Evolutionary conservation across 2,888 invertebrate genomes (phyloP), one percentile per base, ranked within the genome.

Genomic region (Tetranychus truncatus): DNA sequence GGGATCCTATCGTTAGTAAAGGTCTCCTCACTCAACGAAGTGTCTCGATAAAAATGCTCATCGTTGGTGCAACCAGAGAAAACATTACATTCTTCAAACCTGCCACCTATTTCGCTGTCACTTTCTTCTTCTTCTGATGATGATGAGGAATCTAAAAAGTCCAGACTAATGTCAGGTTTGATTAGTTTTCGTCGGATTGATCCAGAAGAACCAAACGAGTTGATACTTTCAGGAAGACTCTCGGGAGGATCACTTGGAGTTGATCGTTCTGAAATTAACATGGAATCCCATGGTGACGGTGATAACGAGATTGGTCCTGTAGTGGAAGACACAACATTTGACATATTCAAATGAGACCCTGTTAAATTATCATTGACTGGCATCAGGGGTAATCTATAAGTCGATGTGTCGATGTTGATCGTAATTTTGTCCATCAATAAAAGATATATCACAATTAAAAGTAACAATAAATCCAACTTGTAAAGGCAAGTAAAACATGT

Each of bases 111-210:
- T 15, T 55, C 69, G 20, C 9, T 21, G 11, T 69, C 69, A 20
- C 34, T 21, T 20, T 69, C 69, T 11, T 20, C 21, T 24, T 11
- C 11, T n/a, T 69, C 34, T 6, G 20, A 20, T 20, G 21, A 24
- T 69, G 20, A 20, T 24, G 69, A 24, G 5, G 69, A 69, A 69
- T 69, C 69, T 11, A 69, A 21, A 55, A 55, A 55, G 7, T 69
- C 34, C 11, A 69, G 69, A 21, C 34, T 24, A 69, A 69, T 69
- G 8, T 69, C 34, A 24, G 69, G 69, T 24, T 69, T 69, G 69
- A 69, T 69, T 69, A 69, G 21, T 24, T 69, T 69, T 20, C 69
- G 69, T 69, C 34, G 18, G n/a, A 69, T 11, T 24, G 69, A 69
- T 69, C 21, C 69, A 24, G n/a, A 69, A 11, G 69, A 69, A 69